A percentile compares a stretch with the other conserved stretches of the same genome.
These are phyloP conservation scores for Pandemis heparana DNA, from an alignment of 2,888 invertebrate genomes.

Conservation along the genomic window DNA sequence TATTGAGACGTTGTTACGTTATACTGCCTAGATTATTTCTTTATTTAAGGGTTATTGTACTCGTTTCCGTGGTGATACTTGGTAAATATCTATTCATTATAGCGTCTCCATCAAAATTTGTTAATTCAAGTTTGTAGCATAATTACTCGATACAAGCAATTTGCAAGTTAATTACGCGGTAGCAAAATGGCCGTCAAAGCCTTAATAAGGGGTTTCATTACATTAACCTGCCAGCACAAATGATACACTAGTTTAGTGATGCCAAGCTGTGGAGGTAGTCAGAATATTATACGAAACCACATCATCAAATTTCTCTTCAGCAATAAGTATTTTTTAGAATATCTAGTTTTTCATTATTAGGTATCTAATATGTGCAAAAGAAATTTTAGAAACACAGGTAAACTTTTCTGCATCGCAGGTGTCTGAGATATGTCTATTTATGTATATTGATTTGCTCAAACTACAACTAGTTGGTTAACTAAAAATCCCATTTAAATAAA, in stretches of 20 bases:
- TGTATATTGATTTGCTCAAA: not conserved
- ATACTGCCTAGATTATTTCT: too few relatives aligned
- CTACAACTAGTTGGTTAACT: not conserved
- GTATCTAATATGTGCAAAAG: too few relatives aligned
- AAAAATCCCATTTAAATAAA: slow-evolving; percentile 3
- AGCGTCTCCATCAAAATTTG: slow-evolving; percentile 5
- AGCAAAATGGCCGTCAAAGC: slow-evolving; percentile 11
- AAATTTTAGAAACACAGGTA: not conserved
- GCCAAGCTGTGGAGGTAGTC: not conserved
- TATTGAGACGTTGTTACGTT: too few relatives aligned
- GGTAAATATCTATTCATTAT: not conserved
- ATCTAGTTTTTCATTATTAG: not conserved
- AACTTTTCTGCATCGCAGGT: not conserved
- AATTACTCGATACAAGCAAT: slow-evolving; percentile 17
- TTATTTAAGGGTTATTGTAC: not conserved
- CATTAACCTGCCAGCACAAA: slow-evolving; percentile 12
- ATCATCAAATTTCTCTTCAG: not conserved
- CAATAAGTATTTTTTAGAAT: not conserved
- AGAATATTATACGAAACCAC: not conserved
- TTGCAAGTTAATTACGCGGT: slow-evolving; percentile 13
- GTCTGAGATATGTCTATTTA: too few relatives aligned
- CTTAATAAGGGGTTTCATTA: slow-evolving; percentile 16
- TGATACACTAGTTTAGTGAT: not conserved
- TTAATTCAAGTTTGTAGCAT: slow-evolving; percentile 20
- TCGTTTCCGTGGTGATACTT: slow-evolving; percentile 2